phyloP scores from a whole-genome alignment of 2,113 vertebrate genomes.

The Alligator mississippiensis region DNA sequence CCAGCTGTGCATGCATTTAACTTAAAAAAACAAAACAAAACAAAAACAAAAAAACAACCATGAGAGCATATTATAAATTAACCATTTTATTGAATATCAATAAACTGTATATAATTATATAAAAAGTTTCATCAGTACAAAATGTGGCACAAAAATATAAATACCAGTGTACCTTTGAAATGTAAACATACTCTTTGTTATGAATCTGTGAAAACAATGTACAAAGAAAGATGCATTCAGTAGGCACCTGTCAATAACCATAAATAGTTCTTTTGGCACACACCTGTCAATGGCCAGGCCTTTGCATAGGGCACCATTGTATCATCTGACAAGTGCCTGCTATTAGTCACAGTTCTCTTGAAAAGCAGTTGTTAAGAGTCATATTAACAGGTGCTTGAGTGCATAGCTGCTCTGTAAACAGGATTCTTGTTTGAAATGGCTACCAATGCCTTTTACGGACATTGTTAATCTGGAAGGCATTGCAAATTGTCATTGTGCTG shows the following conservation, averaged over 20 bases:
- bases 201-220: constrained; percentile 76
- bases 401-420: constrained; percentile 81
- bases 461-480: constrained; percentile 77
- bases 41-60: neutral
- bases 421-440: constrained; percentile 77
- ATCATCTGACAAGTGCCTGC: constrained; percentile 79
- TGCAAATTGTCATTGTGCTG: constrained; percentile 78
- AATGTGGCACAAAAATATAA: constrained; percentile 87
- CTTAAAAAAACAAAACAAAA: neutral
- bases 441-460: constrained; percentile 75
- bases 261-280: constrained; percentile 81
- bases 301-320: constrained; percentile 78
- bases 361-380: constrained; percentile 83
- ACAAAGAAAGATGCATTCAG: constrained; percentile 79
- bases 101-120: constrained; percentile 86
- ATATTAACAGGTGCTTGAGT: constrained; percentile 83
- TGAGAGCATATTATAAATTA: constrained; percentile 81
- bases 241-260: constrained; percentile 81
- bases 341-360: constrained; percentile 79
- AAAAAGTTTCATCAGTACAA: constrained; percentile 86
- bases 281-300: constrained; percentile 69
- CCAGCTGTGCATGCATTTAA: rapidly evolving
- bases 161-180: constrained; percentile 91
- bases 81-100: constrained; percentile 87
- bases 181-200: constrained; percentile 86